These are phyloP conservation scores for Pangasius mekongensis DNA, from an alignment of 2,797 vertebrate species.

Conservation along the genomic window DNA sequence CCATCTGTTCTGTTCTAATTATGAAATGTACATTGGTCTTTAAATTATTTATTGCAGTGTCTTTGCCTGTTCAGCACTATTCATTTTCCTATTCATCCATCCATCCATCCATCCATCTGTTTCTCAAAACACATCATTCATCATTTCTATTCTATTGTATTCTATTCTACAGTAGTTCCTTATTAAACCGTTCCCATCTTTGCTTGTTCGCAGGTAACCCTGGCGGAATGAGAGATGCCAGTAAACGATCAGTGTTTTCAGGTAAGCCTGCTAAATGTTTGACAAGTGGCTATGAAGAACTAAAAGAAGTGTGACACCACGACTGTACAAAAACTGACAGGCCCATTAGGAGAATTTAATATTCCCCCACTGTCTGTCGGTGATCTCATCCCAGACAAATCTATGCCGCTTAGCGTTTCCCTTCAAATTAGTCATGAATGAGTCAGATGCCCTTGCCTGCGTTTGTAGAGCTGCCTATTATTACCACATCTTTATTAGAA, in stretches of 20 bases:
- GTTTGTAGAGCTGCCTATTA: slow-evolving; percentile 34
- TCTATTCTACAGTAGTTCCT: background rate
- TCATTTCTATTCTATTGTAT: background rate
- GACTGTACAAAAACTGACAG: background rate
- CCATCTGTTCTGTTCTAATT: background rate
- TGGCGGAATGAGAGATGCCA: slow-evolving; percentile 70
- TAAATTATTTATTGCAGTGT: background rate
- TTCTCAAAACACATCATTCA: background rate
- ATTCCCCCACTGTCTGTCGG: slow-evolving; percentile 11
- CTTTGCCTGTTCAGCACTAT: background rate
- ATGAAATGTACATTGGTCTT: background rate
- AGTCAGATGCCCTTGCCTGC: slow-evolving; percentile 15
- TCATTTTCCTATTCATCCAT: background rate
- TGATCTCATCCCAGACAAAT: slow-evolving; percentile 38
- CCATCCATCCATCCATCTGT: background rate
- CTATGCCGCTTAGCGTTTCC: slow-evolving; percentile 17
- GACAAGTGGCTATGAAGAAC: background rate
- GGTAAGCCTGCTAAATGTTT: slow-evolving; percentile 65
- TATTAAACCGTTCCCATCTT: background rate
- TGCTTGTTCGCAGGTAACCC: slow-evolving; percentile 66
- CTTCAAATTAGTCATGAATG: slow-evolving; percentile 23
- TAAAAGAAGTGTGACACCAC: background rate
- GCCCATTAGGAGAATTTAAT: background rate
- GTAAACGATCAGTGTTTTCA: slow-evolving; percentile 81
- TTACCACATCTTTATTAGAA: slow-evolving; percentile 35